Percentiles rank a stretch among this genome's conserved stretches.
Conservation (phyloP, 2,797 vertebrate species). For the Oreonectes daqikongensis region DNA sequence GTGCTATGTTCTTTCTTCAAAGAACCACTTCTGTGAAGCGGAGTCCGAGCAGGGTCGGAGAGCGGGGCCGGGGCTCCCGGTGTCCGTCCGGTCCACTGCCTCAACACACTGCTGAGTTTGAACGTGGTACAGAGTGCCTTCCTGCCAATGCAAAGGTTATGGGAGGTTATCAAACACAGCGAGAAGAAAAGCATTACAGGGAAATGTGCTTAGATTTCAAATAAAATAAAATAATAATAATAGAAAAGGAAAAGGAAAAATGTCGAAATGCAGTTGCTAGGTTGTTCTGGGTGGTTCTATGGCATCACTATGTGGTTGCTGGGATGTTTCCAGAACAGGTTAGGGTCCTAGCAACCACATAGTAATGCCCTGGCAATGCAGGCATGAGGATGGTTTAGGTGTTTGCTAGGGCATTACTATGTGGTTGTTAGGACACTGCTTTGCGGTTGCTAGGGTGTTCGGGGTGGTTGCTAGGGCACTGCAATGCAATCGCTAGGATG, state of each 20-base stretch:
- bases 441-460: background rate
- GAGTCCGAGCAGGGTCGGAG: slow-evolving; percentile 80
- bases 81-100: slow-evolving; percentile 73
- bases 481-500: background rate
- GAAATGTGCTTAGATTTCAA: background rate
- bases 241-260: too few species aligned
- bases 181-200: background rate
- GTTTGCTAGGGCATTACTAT: background rate
- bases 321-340: too few species aligned
- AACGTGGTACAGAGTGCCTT: slow-evolving; percentile 83
- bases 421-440: background rate
- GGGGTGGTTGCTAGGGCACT: background rate
- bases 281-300: background rate
- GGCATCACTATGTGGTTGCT: background rate
- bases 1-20: slow-evolving; percentile 78
- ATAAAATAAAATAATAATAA: too few species aligned
- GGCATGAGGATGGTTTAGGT: background rate
- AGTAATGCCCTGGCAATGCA: too few species aligned
- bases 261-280: background rate
- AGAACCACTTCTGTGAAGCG: slow-evolving; percentile 88
- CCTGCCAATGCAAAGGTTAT: slow-evolving; percentile 71
- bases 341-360: too few species aligned
- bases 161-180: background rate
- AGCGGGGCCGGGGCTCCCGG: slow-evolving; percentile 78
- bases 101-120: slow-evolving; percentile 87